phyloP scores from a whole-genome alignment of 2,888 invertebrate species.

The Drosophila atroscutellata region DNA sequence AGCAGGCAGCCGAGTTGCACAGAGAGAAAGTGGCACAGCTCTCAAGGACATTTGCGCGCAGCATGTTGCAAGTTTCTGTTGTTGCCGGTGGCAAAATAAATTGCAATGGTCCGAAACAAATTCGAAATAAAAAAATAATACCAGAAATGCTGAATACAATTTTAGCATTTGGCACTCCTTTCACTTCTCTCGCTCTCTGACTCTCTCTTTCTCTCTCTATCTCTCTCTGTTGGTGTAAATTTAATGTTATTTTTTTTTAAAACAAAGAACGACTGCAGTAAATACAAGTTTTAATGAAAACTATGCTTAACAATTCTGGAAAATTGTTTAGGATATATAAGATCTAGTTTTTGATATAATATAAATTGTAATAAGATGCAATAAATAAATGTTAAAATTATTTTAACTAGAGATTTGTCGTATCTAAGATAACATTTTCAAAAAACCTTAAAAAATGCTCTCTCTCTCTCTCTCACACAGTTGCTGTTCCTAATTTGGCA shows the following conservation, averaged over 20 bases:
- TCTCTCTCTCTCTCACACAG: not conserved
- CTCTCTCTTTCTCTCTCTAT: not conserved
- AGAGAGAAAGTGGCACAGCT: constrained; percentile 61
- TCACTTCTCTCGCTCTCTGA: not conserved
- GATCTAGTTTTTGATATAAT: too few relatives aligned
- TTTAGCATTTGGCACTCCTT: constrained; percentile 55
- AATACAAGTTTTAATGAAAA: not conserved
- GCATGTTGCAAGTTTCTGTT: constrained; percentile 47
- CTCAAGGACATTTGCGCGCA: constrained; percentile 57
- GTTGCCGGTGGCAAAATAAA: constrained; percentile 24
- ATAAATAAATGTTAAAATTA: not conserved
- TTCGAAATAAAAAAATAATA: not conserved
- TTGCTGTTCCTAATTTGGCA: constrained; percentile 53
- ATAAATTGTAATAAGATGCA: not conserved
- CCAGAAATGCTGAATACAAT: constrained; percentile 54
- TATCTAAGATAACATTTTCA: not conserved
- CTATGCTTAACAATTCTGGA: not conserved
- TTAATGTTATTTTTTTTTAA: not conserved
- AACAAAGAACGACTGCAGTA: too few relatives aligned
- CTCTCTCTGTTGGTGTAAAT: not conserved
- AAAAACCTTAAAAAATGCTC: not conserved
- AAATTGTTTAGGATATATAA: not conserved
- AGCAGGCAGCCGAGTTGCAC: constrained; percentile 28
- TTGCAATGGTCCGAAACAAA: constrained; percentile 17
- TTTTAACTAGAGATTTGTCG: not conserved